Base-by-base conservation (phyloP, 2,113 vertebrate genomes). In the Podiceps cristatus region DNA sequence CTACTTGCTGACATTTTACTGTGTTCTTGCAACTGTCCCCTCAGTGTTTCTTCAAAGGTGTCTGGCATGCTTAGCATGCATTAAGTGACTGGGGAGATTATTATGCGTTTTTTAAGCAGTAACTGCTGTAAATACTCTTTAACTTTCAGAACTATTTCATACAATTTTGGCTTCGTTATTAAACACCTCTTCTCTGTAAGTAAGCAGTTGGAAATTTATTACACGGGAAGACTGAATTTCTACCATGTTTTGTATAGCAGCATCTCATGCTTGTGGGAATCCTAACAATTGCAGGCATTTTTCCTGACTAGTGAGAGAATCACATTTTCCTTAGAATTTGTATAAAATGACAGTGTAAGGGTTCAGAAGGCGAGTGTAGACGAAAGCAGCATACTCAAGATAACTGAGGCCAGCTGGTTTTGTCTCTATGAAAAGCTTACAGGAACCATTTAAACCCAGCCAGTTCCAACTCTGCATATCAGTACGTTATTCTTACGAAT, bases 321-420 rank as follows among this genome's bases (percentile, higher is more conserved):
- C 3, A 1, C 29, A 12, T 63, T 82, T 78, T 62, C 60, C 29
- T 79, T 35, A 12, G 22, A 20, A 55, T 60, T 76, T 52, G 55
- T 66, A 7, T 35, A 56, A 17, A 59, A 27, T 35, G 27, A 3
- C 18, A 52, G 55, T 33, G 12, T 22, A 18, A 58, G 13, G 28
- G 6, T 24, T 60, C 12, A 72, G 71, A 58, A 67, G 14, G 56
- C 0, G 0, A 75, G 10, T 2, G 0, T 2, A 45, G 66, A 15
- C 25, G 18, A 7, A 58, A 25, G 73, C 35, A 86, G 53, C 4
- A 0, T 4, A 14, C 24, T 16, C 0, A 1, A 24, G 64, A 2
- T 44, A 27, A 6, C 16, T 18, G 52, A 78, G n/a, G 49, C 25
- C 81, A 92, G 69, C 44, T 90, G 1, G 11, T 15, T 47, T 42